Percentiles rank a stretch among this genome's conserved stretches.
Conservation (phyloP, 2,113 vertebrate genomes). For the Cyanoramphus novaezelandiae region DNA sequence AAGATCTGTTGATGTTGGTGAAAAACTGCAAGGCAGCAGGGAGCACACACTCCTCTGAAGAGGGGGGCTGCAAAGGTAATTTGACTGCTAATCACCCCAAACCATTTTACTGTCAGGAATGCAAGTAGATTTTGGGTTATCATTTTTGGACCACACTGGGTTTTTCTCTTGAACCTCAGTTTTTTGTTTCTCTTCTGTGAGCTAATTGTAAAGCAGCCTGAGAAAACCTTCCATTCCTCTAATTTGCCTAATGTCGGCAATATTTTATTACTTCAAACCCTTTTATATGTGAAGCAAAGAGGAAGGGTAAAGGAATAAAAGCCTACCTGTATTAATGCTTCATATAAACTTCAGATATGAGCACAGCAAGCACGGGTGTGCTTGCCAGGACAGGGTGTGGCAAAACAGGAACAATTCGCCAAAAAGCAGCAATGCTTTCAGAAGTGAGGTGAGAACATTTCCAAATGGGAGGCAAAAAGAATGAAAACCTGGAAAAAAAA, state of each 20-base stretch:
- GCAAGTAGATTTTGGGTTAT: background rate
- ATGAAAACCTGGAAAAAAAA: background rate
- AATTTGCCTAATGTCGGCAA: background rate
- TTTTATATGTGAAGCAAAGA: background rate
- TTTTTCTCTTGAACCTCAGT: background rate
- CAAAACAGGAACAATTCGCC: background rate
- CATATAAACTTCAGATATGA: background rate
- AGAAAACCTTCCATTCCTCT: background rate
- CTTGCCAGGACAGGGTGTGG: background rate
- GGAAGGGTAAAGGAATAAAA: background rate
- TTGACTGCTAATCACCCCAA: background rate
- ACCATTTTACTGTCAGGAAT: background rate
- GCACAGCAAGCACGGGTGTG: background rate
- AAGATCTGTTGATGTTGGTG: background rate
- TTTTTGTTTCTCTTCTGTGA: background rate
- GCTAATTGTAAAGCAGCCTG: background rate
- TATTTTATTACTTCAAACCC: background rate
- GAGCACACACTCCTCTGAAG: background rate
- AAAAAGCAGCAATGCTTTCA: background rate
- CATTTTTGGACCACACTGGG: background rate
- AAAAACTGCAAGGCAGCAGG: background rate
- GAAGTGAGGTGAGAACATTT: background rate
- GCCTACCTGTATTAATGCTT: background rate
- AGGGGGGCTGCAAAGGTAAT: background rate
- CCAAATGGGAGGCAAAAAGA: background rate